A percentile compares a stretch with the other conserved stretches of the same genome.
Conservation (phyloP, 2,797 vertebrate genomes). For the Cossypha caffra region DNA sequence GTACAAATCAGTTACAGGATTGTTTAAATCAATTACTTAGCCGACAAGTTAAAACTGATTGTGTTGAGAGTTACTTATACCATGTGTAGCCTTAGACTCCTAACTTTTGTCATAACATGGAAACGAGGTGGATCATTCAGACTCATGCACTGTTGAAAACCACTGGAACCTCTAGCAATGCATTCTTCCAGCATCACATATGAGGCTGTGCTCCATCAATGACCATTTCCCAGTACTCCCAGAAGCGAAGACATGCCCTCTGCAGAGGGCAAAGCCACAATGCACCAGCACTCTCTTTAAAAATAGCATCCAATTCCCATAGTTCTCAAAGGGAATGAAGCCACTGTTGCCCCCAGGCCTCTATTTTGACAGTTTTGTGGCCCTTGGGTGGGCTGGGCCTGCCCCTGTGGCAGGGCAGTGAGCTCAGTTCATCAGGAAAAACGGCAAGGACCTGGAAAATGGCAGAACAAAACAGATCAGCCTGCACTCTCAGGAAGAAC, state of each 20-base stretch:
- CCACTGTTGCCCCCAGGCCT: not conserved
- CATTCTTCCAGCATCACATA: not conserved
- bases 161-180: not conserved
- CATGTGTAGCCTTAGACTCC: not conserved
- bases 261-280: accelerated
- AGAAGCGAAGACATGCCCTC: accelerated
- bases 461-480: not conserved
- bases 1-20: not conserved
- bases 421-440: not conserved
- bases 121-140: not conserved
- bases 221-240: not conserved
- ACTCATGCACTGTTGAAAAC: not conserved
- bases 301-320: not conserved
- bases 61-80: not conserved
- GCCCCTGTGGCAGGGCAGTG: accelerated
- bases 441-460: accelerated
- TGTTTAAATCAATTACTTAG: not conserved
- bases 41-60: not conserved
- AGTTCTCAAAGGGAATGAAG: not conserved
- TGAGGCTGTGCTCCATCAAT: accelerated
- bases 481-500: not conserved
- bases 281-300: not conserved
- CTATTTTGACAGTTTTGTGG: not conserved
- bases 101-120: not conserved
- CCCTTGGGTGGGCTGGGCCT: not conserved